Base-by-base conservation (phyloP, 1,140 invertebrate genomes). In the Pemphigus obesinymphae region DNA sequence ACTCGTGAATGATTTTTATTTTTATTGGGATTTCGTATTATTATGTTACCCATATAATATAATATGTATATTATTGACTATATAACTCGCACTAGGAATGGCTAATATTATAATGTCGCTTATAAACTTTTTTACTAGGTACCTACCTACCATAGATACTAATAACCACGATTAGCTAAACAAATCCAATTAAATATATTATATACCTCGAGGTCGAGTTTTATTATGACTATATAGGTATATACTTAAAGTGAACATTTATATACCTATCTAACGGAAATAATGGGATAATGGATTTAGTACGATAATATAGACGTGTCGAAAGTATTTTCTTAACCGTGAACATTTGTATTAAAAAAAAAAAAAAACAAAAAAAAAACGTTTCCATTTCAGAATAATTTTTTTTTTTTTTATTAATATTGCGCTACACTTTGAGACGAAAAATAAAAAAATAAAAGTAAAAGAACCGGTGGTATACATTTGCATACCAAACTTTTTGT, bases 401-500 rank as follows among this genome's bases (percentile, higher is more conserved):
- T 50, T 4, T 11, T 2, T 70, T 17, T n/a, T n/a, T n/a, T n/a
- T n/a, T n/a, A n/a, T n/a, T n/a, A n/a, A n/a, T n/a, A 15, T 43
- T 13, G 13, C n/a, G 43, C n/a, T n/a, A n/a, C n/a, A n/a, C n/a
- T n/a, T n/a, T n/a, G n/a, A n/a, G n/a, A n/a, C n/a, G n/a, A n/a
- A n/a, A n/a, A n/a, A n/a, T n/a, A n/a, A n/a, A n/a, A n/a, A n/a
- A n/a, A n/a, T n/a, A n/a, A 7, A 45, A 6, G 43, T 45, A 45
- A 45, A 45, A 40, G 37, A 40, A 45, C 43, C 43, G 43, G 37
- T 40, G 37, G 4, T 45, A 3, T 29, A 20, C 8, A 48, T 72
- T 72, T 48, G 43, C 68, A 48, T 72, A 72, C 40, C 15, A 72
- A 72, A 72, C 26, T 72, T 72, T 13, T 72, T 20, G 26, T 48